Conservation (phyloP, 2,113 vertebrate species). For the Camelus dromedarius region DNA sequence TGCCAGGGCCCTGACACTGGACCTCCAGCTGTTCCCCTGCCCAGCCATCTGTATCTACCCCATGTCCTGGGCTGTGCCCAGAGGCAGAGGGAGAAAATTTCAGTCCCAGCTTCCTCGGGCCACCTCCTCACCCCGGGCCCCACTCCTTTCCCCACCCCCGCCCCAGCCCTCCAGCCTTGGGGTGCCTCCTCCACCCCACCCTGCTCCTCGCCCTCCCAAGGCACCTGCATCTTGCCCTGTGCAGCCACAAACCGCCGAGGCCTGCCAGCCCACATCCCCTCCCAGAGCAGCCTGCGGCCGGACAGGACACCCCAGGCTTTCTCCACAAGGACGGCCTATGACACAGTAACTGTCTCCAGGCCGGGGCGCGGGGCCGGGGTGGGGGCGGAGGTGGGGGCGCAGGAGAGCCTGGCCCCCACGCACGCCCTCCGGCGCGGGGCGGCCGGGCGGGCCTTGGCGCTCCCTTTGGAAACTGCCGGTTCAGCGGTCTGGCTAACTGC, state of each 20-base stretch:
- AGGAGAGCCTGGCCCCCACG: too few species aligned
- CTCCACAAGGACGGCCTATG: not conserved
- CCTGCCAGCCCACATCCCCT: fast-evolving
- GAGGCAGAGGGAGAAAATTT: not conserved
- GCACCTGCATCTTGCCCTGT: fast-evolving
- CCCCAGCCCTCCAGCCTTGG: too few species aligned
- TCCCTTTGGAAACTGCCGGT: slow-evolving; percentile 87
- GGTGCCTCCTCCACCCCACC: not conserved
- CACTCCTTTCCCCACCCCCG: fast-evolving
- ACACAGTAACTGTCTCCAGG: not conserved
- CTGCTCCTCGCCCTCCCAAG: fast-evolving
- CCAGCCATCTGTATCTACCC: not conserved
- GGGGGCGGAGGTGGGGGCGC: not conserved
- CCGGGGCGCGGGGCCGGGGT: fast-evolving
- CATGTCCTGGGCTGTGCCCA: fast-evolving
- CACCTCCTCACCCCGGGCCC: too few species aligned
- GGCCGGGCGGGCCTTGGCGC: slow-evolving; percentile 75
- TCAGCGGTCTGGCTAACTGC: slow-evolving; percentile 90
- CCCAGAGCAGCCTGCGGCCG: not conserved
- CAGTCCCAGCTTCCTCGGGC: not conserved
- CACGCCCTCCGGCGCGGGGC: fast-evolving
- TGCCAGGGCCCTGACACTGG: fast-evolving
- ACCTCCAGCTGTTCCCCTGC: fast-evolving
- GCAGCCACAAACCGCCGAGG: fast-evolving
- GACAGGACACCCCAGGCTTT: not conserved